These are phyloP conservation scores for Semaprochilodus insignis DNA, from an alignment of 2,797 vertebrate genomes.

Conservation along the genomic window DNA sequence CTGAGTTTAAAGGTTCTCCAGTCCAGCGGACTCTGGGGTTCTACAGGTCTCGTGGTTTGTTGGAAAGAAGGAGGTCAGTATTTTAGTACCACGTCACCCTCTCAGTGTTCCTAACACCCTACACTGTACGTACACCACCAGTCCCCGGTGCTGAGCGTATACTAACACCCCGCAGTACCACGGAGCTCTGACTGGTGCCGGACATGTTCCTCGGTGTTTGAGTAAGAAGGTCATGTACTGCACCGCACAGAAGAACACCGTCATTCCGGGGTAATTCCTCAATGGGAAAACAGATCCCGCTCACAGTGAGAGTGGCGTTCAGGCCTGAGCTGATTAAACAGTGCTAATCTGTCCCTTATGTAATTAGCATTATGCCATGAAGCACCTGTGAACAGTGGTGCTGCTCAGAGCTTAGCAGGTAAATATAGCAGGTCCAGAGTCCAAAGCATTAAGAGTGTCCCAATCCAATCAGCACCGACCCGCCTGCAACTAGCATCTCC, in stretches of 20 bases:
- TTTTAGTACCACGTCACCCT: too few species aligned
- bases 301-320: constrained; percentile 14
- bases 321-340: constrained; percentile 42
- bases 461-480: neutral
- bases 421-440: constrained; percentile 29
- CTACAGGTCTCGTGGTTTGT: too few species aligned
- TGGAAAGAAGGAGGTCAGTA: too few species aligned
- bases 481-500: neutral
- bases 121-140: too few species aligned
- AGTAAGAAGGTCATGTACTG: neutral
- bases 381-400: neutral
- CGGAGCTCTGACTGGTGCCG: too few species aligned
- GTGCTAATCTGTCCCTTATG: constrained; percentile 46
- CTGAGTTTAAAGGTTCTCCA: too few species aligned
- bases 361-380: constrained; percentile 43
- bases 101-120: too few species aligned
- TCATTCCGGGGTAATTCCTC: neutral
- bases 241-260: neutral
- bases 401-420: constrained; percentile 11
- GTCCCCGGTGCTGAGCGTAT: too few species aligned
- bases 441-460: neutral
- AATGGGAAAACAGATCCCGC: constrained; percentile 19
- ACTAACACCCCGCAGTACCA: too few species aligned
- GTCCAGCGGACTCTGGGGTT: too few species aligned
- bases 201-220: too few species aligned